Evolutionary conservation across 23 tunicate genomes (phyloP), one percentile per base, ranked within the genome.

Genomic region (Ascidia mentula): DNA sequence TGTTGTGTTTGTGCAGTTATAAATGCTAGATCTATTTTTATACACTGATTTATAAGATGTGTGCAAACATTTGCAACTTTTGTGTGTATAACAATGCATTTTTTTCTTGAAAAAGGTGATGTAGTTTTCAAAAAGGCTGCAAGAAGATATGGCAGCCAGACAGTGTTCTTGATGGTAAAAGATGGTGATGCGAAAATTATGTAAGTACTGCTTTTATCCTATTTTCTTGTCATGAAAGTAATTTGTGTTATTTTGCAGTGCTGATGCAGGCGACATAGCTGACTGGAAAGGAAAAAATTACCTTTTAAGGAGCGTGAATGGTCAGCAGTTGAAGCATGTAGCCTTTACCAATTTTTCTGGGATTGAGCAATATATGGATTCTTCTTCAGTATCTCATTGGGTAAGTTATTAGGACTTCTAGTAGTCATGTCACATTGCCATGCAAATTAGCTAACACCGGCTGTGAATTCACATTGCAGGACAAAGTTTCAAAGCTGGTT

Each of bases 81-180:
- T n/a, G n/a, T n/a, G n/a, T n/a, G n/a, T n/a, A n/a, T n/a, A n/a
- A n/a, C n/a, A 9, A 12, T 28, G 22, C 22, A 53, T 9, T 9
- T 65, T 71, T 36, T 36, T 53, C 7, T 1, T 53, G 7, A 20
- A 20, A 9, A 26, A 82, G 87, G 87, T 0, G 71, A 36, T 0
- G 71, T 22, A 45, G 80, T 46, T 30, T 82, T 82, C 36, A 46
- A 32, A 42, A 75, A 82, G 46, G 87, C 80, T 6, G 79, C 87
- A 31, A 40, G 24, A 38, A 33, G 17, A 5, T 26, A 38, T 6
- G 53, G 87, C n/a, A 82, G 59, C 15, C 65, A 53, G 7, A 34
- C 37, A 39, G 34, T 32, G 31, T 82, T 82, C 59, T 36, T 73
- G 13, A 69, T 34, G 46, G 80, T 75, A 1, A 77, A 75, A 34